Conservation (phyloP, 2,888 invertebrate genomes). For the Harpalus rufipes region DNA sequence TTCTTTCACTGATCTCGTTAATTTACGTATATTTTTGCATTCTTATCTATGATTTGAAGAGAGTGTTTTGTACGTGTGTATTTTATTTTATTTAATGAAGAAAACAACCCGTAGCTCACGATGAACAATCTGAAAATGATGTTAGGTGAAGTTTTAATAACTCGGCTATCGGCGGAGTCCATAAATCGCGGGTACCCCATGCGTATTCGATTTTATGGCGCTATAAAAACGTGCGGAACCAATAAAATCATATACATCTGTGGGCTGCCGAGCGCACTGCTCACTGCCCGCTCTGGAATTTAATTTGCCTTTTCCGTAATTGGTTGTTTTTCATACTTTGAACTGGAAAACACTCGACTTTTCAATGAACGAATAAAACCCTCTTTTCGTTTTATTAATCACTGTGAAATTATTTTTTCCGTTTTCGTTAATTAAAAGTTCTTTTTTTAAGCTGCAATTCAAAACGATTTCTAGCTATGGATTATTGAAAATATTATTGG, state of each 20-base stretch:
- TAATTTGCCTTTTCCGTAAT: conserved; percentile 66
- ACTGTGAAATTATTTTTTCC: conserved; percentile 53
- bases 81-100: neutral
- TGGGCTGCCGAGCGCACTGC: conserved; percentile 28
- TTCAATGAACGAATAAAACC: conserved; percentile 65
- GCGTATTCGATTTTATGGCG: conserved; percentile 65
- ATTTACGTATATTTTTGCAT: too few relatives aligned
- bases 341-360: conserved; percentile 64
- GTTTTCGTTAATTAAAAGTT: conserved; percentile 53
- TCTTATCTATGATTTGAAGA: too few relatives aligned
- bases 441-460: conserved; percentile 1
- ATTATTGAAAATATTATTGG: conserved; percentile 28
- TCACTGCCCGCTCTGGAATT: conserved; percentile 36
- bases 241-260: conserved; percentile 66
- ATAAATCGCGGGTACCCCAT: conserved; percentile 55
- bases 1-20: too few relatives aligned
- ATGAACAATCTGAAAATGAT: neutral
- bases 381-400: conserved; percentile 63
- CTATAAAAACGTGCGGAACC: conserved; percentile 59
- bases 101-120: neutral
- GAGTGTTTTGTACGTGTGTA: neutral
- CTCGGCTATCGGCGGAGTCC: conserved; percentile 57
- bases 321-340: conserved; percentile 66
- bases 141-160: conserved; percentile 61
- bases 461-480: conserved; percentile 15